Percentiles rank a stretch among this genome's conserved stretches.
phyloP scores from a whole-genome alignment of 2,113 vertebrate genomes.

The Narcine bancroftii region DNA sequence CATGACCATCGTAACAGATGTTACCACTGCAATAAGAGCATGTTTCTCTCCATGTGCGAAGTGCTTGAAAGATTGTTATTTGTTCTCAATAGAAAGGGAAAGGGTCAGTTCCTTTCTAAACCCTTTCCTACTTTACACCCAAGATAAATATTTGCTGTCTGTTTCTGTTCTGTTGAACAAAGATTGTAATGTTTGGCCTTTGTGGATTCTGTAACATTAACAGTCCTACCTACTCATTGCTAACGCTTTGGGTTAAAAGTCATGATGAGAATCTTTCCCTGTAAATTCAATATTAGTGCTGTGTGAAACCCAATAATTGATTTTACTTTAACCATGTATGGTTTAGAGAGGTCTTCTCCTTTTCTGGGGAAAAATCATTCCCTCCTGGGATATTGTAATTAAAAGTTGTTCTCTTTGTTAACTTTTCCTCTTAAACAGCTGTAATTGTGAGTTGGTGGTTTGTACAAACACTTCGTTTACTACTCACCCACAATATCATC shows the following conservation, averaged over 20 bases:
- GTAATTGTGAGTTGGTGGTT: background rate
- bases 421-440: background rate
- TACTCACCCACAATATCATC: too few relatives aligned
- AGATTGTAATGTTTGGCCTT: background rate
- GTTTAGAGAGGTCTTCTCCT: background rate
- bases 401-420: background rate
- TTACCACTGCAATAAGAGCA: background rate
- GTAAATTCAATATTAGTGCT: background rate
- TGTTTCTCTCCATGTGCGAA: background rate
- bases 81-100: constrained; percentile 11
- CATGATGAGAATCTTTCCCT: constrained; percentile 2
- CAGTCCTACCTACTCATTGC: background rate
- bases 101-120: background rate
- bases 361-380: background rate
- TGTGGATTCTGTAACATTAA: background rate
- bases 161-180: constrained; percentile 8
- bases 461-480: background rate
- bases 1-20: background rate
- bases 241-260: background rate
- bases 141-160: constrained; percentile 34
- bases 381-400: background rate
- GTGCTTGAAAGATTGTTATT: background rate
- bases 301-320: background rate
- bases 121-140: background rate
- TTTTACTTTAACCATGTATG: background rate